Evolutionary conservation across 2,113 vertebrate species (phyloP).

Genomic region (Apodemus speciosus): DNA sequence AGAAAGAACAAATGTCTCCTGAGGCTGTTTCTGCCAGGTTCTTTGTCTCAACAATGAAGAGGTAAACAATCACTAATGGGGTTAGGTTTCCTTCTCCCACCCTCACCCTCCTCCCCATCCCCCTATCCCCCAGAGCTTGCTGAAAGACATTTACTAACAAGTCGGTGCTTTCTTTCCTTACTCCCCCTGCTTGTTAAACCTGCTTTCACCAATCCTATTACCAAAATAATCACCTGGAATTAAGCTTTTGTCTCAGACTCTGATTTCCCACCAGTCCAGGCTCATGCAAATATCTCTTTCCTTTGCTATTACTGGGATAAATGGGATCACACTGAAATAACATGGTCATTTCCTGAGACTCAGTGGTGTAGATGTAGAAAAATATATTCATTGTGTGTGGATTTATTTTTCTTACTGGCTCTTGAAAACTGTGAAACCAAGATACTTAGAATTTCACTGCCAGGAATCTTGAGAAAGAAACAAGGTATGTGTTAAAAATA

Average conservation of each 20-base stretch:
- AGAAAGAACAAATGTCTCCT: neutral
- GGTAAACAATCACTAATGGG: neutral
- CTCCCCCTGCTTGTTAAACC: neutral
- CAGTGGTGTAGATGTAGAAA: conserved; percentile 6
- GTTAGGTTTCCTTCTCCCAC: neutral
- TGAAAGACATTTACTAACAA: conserved; percentile 23
- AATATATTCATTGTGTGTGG: neutral
- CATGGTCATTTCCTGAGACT: neutral
- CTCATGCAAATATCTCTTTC: neutral
- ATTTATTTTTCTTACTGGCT: neutral
- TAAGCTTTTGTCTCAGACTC: neutral
- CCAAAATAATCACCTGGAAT: neutral
- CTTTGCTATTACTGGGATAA: neutral
- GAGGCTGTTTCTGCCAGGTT: neutral
- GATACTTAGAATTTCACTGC: neutral
- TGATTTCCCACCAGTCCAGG: neutral
- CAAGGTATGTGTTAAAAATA: neutral
- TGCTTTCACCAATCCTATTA: neutral
- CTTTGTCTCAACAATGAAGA: neutral
- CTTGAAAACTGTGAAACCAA: neutral
- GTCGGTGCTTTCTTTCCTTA: neutral
- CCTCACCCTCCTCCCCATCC: too few species aligned
- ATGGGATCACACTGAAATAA: neutral
- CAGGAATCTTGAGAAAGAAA: neutral
- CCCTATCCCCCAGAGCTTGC: neutral